These are phyloP conservation scores for Phaedon cochleariae DNA, from an alignment of 2,888 invertebrate genomes.

Conservation along the genomic window DNA sequence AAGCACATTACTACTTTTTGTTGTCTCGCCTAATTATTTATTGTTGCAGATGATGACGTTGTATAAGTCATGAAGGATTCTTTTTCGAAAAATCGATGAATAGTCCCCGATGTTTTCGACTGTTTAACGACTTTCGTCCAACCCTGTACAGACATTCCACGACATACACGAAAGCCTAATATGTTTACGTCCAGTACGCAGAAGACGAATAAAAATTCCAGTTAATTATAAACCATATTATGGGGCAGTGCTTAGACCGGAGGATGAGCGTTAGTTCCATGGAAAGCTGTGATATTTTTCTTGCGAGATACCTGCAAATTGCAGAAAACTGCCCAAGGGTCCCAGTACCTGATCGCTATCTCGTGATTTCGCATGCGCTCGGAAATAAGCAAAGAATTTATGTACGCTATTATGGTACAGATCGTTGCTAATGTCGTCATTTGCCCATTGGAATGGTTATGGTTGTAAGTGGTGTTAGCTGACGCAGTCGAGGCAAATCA, in stretches of 20 bases:
- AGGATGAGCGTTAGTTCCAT: neutral
- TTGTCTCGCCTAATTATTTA: no score
- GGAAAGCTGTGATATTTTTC: constrained; percentile 46
- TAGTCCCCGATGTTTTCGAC: no score
- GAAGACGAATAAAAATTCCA: neutral
- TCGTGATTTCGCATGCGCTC: constrained; percentile 51
- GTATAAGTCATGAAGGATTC: no score
- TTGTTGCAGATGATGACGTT: no score
- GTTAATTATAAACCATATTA: neutral
- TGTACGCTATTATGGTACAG: constrained; percentile 50
- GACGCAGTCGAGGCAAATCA: constrained; percentile 9
- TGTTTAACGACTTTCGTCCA: no score
- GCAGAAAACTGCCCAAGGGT: constrained; percentile 46
- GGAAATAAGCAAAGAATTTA: constrained; percentile 50
- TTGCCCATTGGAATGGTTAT: constrained; percentile 36
- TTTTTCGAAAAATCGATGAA: no score
- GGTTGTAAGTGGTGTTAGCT: constrained; percentile 11
- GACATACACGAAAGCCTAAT: no score
- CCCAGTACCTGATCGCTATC: constrained; percentile 49
- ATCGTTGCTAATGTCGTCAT: constrained; percentile 52
- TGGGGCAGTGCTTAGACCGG: neutral
- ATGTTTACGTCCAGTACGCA: no score
- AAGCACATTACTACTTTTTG: no score
- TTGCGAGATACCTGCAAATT: constrained; percentile 50
- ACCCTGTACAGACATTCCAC: no score